Conservation (phyloP, 2,113 vertebrate genomes). For the Philantomba maxwellii region DNA sequence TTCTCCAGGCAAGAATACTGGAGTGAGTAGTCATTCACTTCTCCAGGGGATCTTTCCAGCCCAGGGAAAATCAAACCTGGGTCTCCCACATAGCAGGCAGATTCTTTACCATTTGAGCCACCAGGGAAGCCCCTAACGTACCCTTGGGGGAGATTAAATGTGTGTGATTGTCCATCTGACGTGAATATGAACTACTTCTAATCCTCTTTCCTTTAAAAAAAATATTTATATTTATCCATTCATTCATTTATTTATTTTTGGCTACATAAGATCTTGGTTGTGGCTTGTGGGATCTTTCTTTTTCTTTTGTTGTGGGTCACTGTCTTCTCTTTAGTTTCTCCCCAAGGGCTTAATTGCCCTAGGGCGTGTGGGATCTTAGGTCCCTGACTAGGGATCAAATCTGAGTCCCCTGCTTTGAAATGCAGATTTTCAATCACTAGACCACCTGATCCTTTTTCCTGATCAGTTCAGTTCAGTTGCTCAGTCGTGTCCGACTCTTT, state of each 20-base stretch:
- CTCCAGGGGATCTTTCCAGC: neutral
- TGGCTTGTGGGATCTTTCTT: neutral
- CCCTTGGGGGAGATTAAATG: neutral
- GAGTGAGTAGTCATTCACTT: neutral
- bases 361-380: neutral
- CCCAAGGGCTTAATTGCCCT: neutral
- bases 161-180: neutral
- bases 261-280: neutral
- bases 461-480: too few species aligned
- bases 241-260: neutral
- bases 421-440: neutral
- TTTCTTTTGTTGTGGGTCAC: neutral
- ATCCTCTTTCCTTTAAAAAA: neutral
- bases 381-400: neutral
- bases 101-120: neutral
- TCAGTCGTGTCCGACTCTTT: too few species aligned
- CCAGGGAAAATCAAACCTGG: neutral
- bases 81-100: neutral
- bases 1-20: neutral
- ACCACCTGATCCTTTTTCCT: neutral
- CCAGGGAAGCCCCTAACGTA: neutral
- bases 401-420: neutral
- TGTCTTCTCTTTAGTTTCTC: neutral
- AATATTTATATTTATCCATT: neutral
- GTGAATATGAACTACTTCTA: neutral